phyloP scores from a whole-genome alignment of 2,888 invertebrate genomes.

The Mythimna loreyi region DNA sequence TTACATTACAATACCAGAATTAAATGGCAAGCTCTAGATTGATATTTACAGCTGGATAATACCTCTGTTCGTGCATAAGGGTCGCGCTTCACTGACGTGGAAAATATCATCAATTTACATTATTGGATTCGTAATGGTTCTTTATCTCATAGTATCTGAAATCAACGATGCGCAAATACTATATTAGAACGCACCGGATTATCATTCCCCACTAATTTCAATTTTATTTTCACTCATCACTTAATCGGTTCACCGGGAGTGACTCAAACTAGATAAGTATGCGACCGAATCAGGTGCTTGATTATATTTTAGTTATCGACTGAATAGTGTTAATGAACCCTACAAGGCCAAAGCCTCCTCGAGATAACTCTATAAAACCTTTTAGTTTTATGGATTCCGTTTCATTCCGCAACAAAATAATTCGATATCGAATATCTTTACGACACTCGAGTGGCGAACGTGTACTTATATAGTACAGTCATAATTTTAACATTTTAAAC shows the following conservation, averaged over 20 bases:
- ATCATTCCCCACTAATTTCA: slow-evolving; percentile 44
- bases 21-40: slow-evolving; percentile 35
- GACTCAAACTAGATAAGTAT: slow-evolving; percentile 73
- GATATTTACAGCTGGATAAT: slow-evolving; percentile 38
- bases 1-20: slow-evolving; percentile 35
- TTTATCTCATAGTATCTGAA: slow-evolving; percentile 37
- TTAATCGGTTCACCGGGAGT: slow-evolving; percentile 56
- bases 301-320: slow-evolving; percentile 86
- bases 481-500: slow-evolving; percentile 74
- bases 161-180: slow-evolving; percentile 27
- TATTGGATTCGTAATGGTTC: slow-evolving; percentile 48
- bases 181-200: slow-evolving; percentile 32
- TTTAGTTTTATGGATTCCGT: slow-evolving; percentile 86
- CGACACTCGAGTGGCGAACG: slow-evolving; percentile 79
- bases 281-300: slow-evolving; percentile 81
- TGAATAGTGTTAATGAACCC: slow-evolving; percentile 85
- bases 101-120: slow-evolving; percentile 63
- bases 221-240: slow-evolving; percentile 35
- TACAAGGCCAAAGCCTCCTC: slow-evolving; percentile 85
- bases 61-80: slow-evolving; percentile 38
- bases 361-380: slow-evolving; percentile 88
- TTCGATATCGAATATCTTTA: slow-evolving; percentile 86
- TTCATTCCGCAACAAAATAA: slow-evolving; percentile 85
- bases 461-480: slow-evolving; percentile 74
- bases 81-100: slow-evolving; percentile 63